Base-by-base conservation (phyloP, 2,888 invertebrate species). In the Isoperla grammatica region DNA sequence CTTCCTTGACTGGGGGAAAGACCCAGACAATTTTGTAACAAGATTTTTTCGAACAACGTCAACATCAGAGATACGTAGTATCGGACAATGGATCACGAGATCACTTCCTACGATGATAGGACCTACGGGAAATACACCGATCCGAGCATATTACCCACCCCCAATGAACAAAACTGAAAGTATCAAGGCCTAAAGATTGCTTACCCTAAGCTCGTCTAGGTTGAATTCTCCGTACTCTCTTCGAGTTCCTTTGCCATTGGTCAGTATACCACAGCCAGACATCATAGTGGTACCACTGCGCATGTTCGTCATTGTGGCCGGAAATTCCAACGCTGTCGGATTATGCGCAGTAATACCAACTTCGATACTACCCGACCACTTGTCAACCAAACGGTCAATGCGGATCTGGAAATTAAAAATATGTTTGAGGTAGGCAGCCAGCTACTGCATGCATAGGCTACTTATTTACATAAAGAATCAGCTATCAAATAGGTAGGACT, bases 261-360 rank as follows among this genome's bases (percentile, higher is more conserved):
- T 88, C n/a, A 96, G 79, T 67, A 97, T 94, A 59, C 95, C 96
- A 77, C 93, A 93, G 0, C 96, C 96, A 15, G 95, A 95, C 95
- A 97, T 95, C 90, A 93, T 93, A 35, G 91, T 90, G 1, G 92
- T 93, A 8, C 95, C 84, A 20, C 87, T 85, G 60, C 94, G 84
- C 90, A 96, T 90, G 73, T 96, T 96, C 0, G 96, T 96, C 95
- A 97, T 95, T 1, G 96, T 97, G 0, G 95, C 93, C 2, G 96
- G 97, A 73, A 95, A 95, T 62, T 94, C 87, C 60, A 96, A 79
- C 0, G 85, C 85, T 1, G 86, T 84, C 2, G 97, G 96, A 75
- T 94, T 92, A 71, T 96, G 95, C 11, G 92, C 90, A 0, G 95
- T 95, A 8, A 97, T 88, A 37, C 95, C 95, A 66, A 95, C 92